A percentile compares a stretch with the other conserved stretches of the same genome.
Evolutionary conservation across 2,888 invertebrate genomes (phyloP).

Genomic region (Sialis fuliginosa): DNA sequence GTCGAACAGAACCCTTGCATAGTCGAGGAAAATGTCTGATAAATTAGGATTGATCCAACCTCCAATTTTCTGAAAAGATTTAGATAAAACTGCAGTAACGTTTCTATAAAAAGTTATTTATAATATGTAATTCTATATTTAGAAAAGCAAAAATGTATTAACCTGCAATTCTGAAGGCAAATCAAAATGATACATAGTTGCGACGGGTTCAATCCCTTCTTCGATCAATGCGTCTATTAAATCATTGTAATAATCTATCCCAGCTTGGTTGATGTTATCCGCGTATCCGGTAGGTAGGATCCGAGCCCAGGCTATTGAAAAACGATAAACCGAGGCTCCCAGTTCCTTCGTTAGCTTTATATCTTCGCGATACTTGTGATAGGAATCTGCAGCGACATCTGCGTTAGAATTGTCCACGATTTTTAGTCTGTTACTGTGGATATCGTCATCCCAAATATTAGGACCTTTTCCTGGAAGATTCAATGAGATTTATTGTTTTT

Average conservation of each 20-base stretch:
- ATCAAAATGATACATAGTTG: slow-evolving; percentile 51
- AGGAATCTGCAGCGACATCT: slow-evolving; percentile 47
- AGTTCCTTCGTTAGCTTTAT: slow-evolving; percentile 34
- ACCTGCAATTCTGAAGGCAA: slow-evolving; percentile 36
- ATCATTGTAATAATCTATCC: slow-evolving; percentile 42
- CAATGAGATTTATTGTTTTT: too few relatives aligned
- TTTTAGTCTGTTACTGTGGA: slow-evolving; percentile 30
- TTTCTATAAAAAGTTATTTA: too few relatives aligned
- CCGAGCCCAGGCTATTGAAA: slow-evolving; percentile 49
- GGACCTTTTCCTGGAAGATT: slow-evolving; percentile 35
- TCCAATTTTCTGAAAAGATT: slow-evolving; percentile 30
- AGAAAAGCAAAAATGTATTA: too few relatives aligned
- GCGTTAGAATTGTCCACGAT: slow-evolving; percentile 37
- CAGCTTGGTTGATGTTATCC: slow-evolving; percentile 36
- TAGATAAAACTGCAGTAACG: too few relatives aligned
- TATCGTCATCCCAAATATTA: slow-evolving; percentile 50
- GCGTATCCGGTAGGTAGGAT: slow-evolving; percentile 40
- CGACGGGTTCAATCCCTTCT: slow-evolving; percentile 37
- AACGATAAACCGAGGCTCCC: slow-evolving; percentile 36
- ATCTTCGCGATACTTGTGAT: slow-evolving; percentile 42
- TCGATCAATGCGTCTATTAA: slow-evolving; percentile 35
- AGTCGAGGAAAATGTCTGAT: slow-evolving; percentile 39
- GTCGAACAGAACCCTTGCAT: slow-evolving; percentile 33
- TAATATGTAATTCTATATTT: too few relatives aligned
- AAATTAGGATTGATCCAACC: slow-evolving; percentile 45